These are phyloP conservation scores for Pseudobourletiella spinata DNA, from an alignment of 1,140 invertebrate species.

Conservation along the genomic window DNA sequence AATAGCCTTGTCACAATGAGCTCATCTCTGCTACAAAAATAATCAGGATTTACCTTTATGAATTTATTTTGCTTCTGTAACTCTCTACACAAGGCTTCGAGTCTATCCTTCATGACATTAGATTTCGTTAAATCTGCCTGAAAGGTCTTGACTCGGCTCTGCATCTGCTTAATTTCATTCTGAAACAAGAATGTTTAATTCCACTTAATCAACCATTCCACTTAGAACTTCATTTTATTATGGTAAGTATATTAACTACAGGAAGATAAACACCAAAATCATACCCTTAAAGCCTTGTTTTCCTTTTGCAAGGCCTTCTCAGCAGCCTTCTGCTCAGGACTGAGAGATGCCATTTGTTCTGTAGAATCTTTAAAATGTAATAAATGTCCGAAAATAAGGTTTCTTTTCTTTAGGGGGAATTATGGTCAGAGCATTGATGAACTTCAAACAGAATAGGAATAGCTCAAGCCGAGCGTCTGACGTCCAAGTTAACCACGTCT, in stretches of 20 bases:
- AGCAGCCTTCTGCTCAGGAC: constrained; percentile 9
- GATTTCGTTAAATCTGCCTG: constrained; percentile 27
- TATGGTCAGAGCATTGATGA: neutral
- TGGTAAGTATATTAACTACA: neutral
- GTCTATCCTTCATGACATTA: constrained; percentile 21
- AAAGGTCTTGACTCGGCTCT: constrained; percentile 21
- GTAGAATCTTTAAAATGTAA: neutral
- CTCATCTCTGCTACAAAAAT: neutral
- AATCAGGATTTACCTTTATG: constrained; percentile 23
- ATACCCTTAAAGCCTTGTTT: constrained; percentile 31
- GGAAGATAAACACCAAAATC: neutral
- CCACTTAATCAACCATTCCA: neutral
- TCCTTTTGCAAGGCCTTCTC: constrained; percentile 33
- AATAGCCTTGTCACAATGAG: neutral
- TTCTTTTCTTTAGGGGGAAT: neutral
- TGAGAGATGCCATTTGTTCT: constrained; percentile 4
- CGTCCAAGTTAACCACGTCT: too few relatives aligned
- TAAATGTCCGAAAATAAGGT: neutral
- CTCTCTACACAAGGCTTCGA: constrained; percentile 33
- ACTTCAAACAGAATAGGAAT: too few relatives aligned
- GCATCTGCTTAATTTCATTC: constrained; percentile 28
- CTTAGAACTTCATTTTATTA: neutral
- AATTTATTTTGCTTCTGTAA: constrained; percentile 35
- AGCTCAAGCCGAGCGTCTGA: too few relatives aligned
- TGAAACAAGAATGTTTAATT: constrained; percentile 3